Base-by-base conservation (phyloP, 2,888 invertebrate species). In the Philereme transversata region DNA sequence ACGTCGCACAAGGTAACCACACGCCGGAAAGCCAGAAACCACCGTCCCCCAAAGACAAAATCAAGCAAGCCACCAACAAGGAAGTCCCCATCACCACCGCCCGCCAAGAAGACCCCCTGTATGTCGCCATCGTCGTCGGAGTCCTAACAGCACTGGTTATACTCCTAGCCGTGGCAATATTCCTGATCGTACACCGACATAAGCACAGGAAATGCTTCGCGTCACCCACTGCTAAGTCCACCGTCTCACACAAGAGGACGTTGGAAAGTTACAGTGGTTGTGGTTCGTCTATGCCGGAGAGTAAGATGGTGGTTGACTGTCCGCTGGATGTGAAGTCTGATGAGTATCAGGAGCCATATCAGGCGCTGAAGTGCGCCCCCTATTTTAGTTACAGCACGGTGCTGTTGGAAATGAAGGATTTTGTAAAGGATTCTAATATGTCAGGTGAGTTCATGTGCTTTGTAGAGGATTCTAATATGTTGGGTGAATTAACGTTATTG, bases 271-370 rank as follows among this genome's bases (percentile, higher is more conserved):
- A 93, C 69, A 88, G 92, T 67, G 86, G 90, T 33, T 93, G 93
- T 70, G 93, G 93, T 51, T 90, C 93, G 1, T 92, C 93, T 57
- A 93, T 94, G 75, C 72, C 93, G 0, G 86, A 93, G 4, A 89
- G 88, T 61, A 93, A 94, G 71, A 86, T 93, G 79, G 91, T 90
- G 46, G 90, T 94, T 79, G 93, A 93, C 68, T 93, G 93, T 73
- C 90, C 93, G 53, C 87, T 93, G 74, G 94, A 94, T 75, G 92
- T 94, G 71, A 94, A 94, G 79, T 93, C 95, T 49, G 95, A 95
- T 77, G 95, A 96, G 80, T 96, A 96, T 84, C 96, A 96, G 78
- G 96, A 96, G 87, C 96, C 96, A 45, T 96, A 96, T 84, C 96
- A 96, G 84, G 95, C 95, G 22, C 87, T 96, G 70, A 95, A 95